Conservation (phyloP, 2,797 vertebrate genomes). For the Holocentrus rufus region DNA sequence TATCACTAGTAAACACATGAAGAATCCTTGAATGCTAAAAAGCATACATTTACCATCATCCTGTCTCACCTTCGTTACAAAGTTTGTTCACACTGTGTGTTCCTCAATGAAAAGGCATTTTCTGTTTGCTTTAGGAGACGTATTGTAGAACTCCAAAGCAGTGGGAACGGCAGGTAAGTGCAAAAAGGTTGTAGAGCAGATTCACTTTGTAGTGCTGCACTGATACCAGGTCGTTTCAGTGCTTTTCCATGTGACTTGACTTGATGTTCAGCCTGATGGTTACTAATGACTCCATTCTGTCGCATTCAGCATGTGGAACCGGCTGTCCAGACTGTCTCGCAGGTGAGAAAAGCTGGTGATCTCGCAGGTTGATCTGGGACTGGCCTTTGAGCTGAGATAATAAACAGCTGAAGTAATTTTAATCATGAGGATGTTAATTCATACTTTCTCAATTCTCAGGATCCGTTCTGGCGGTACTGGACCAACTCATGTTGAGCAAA, state of each 20-base stretch:
- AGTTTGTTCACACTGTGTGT: neutral
- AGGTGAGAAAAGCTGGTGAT: slow-evolving; percentile 52
- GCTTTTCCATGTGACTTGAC: neutral
- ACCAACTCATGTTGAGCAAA: slow-evolving; percentile 43
- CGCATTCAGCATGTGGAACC: slow-evolving; percentile 62
- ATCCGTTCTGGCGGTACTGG: slow-evolving; percentile 25
- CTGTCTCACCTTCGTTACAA: no score
- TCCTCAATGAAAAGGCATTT: neutral
- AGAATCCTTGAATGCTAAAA: neutral
- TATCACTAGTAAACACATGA: neutral
- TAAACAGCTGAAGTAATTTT: neutral
- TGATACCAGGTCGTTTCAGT: neutral
- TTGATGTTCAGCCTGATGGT: neutral
- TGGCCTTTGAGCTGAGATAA: neutral
- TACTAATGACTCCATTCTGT: slow-evolving; percentile 2
- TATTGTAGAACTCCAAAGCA: slow-evolving; percentile 69
- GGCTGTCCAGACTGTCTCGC: slow-evolving; percentile 68
- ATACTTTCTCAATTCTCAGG: slow-evolving; percentile 44
- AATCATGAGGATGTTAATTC: neutral
- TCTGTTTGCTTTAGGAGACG: slow-evolving; percentile 52
- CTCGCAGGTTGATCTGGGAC: neutral
- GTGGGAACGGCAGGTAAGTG: slow-evolving; percentile 66
- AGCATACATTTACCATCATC: no score
- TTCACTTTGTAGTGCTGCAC: neutral
- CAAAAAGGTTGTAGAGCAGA: neutral